Percentiles rank a stretch among this genome's conserved stretches.
phyloP scores from a whole-genome alignment of 2,888 invertebrate species.

The Lycophotia porphyrea region DNA sequence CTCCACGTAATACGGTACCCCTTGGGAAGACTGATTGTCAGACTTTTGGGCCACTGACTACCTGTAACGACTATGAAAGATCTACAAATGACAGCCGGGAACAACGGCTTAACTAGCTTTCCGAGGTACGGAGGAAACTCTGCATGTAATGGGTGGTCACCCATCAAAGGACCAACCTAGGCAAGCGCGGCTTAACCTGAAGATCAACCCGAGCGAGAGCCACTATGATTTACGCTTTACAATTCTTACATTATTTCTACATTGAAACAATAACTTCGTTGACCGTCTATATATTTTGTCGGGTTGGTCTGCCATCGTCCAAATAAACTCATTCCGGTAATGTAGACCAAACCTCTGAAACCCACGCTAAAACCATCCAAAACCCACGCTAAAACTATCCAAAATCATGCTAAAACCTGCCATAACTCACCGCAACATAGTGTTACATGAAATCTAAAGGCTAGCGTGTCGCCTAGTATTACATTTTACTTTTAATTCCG shows the following conservation, averaged over 20 bases:
- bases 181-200: no score
- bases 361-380: constrained; percentile 21
- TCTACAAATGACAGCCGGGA: no score
- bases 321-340: background rate
- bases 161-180: no score
- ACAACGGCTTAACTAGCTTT: no score
- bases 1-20: no score
- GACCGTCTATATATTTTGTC: background rate
- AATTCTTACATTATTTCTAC: background rate
- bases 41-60: no score
- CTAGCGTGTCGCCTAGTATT: constrained; percentile 41
- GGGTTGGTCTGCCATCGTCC: background rate
- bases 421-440: constrained; percentile 19
- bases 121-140: no score
- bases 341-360: constrained; percentile 8
- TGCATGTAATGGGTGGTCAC: no score
- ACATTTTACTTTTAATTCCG: constrained; percentile 40
- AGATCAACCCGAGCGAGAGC: no score
- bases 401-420: constrained; percentile 9
- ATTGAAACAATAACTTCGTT: background rate
- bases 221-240: background rate
- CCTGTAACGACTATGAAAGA: no score
- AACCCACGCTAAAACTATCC: constrained; percentile 12
- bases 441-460: constrained; percentile 37
- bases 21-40: no score